A percentile compares a stretch with the other conserved stretches of the same genome.
Evolutionary conservation across 2,113 vertebrate species (phyloP).

Genomic region (Salvelinus namaycush): DNA sequence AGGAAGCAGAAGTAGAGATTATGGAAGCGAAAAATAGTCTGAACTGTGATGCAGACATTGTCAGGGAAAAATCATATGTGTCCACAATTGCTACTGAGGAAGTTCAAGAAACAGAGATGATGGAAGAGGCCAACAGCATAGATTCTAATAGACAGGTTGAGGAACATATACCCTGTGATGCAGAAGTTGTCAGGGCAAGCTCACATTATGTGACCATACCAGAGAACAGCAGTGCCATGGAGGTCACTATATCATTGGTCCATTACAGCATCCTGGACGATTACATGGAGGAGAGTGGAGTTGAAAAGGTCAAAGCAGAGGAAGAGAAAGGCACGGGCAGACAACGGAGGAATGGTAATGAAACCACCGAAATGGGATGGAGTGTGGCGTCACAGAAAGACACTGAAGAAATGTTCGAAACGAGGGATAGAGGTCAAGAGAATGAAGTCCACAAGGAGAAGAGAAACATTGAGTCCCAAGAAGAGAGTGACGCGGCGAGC

Average conservation of each 20-base stretch:
- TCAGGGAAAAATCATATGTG: conserved; percentile 48
- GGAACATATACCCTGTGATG: conserved; percentile 25
- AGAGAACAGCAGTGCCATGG: conserved; percentile 45
- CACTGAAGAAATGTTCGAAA: not conserved
- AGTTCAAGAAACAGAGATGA: not conserved
- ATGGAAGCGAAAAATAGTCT: not conserved
- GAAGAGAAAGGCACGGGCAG: conserved; percentile 12
- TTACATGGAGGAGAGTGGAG: conserved; percentile 21
- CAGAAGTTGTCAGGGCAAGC: conserved; percentile 48
- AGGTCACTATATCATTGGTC: conserved; percentile 22
- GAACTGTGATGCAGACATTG: conserved; percentile 36
- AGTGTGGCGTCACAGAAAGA: not conserved
- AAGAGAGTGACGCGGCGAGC: not conserved
- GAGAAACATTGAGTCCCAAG: not conserved
- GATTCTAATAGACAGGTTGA: not conserved
- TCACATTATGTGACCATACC: conserved; percentile 20
- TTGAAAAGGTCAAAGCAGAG: conserved; percentile 5
- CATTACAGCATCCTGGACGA: not conserved
- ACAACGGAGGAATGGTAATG: not conserved
- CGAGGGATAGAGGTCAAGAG: not conserved
- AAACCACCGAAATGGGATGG: not conserved
- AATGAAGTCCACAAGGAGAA: not conserved
- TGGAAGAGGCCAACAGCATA: not conserved
- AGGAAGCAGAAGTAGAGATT: not conserved
- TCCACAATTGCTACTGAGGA: not conserved